A percentile compares a stretch with the other conserved stretches of the same genome.
Evolutionary conservation across 1,140 invertebrate species (phyloP).

Genomic region (Microvelia longipes): DNA sequence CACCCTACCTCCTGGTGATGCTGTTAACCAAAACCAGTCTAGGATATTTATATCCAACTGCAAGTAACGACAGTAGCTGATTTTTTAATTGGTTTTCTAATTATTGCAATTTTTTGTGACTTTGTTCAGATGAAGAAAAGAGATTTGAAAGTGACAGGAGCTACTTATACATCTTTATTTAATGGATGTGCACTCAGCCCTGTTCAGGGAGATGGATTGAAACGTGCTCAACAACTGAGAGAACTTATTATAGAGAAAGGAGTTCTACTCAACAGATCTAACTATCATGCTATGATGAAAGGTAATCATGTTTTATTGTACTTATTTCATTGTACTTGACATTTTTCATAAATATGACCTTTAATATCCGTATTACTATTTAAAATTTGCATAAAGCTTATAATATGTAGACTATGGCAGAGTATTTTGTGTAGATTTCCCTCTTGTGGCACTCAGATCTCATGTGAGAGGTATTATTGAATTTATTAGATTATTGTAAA

Average conservation of each 20-base stretch:
- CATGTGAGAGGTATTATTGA: too few species aligned
- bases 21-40: too few species aligned
- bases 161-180: slow-evolving; percentile 68
- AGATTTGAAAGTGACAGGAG: slow-evolving; percentile 44
- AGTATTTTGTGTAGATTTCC: not conserved
- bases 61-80: too few species aligned
- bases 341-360: not conserved
- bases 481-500: too few species aligned
- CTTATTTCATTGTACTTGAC: not conserved
- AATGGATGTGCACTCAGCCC: slow-evolving; percentile 75
- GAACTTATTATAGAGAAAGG: slow-evolving; percentile 50
- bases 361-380: not conserved
- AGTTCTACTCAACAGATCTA: slow-evolving; percentile 50
- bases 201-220: slow-evolving; percentile 41
- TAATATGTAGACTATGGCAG: not conserved
- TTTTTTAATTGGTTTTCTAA: too few species aligned
- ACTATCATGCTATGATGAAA: slow-evolving; percentile 80
- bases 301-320: slow-evolving; percentile 23
- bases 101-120: too few species aligned
- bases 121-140: slow-evolving; percentile 59
- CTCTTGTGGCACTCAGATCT: too few species aligned
- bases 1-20: too few species aligned
- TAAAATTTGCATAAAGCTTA: not conserved
- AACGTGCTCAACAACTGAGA: slow-evolving; percentile 45
- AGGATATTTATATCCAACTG: too few species aligned